Evolutionary conservation across 2,113 vertebrate species (phyloP).

Genomic region (Galeopterus variegatus): DNA sequence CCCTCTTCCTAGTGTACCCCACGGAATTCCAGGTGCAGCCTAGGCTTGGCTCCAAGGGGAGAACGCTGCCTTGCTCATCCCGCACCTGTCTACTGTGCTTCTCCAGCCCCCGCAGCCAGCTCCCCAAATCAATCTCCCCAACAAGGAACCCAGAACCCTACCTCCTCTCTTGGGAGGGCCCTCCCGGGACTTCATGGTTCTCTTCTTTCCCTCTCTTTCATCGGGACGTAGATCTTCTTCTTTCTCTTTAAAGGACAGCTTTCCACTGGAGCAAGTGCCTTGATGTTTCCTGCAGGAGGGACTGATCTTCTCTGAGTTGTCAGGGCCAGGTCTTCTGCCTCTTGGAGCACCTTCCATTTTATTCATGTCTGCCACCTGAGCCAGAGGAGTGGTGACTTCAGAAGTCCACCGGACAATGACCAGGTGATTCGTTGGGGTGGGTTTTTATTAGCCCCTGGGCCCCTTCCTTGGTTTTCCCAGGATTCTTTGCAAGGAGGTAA

Average conservation of each 20-base stretch:
- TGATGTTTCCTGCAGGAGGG: background rate
- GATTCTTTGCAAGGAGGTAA: background rate
- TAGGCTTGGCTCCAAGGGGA: background rate
- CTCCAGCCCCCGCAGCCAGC: rapidly evolving
- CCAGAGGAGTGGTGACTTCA: background rate
- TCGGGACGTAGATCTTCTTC: rapidly evolving
- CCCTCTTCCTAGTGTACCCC: background rate
- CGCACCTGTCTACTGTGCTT: rapidly evolving
- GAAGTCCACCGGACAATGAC: background rate
- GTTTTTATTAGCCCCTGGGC: background rate
- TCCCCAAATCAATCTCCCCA: rapidly evolving
- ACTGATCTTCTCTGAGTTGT: background rate
- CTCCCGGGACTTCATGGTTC: rapidly evolving
- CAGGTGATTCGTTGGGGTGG: background rate
- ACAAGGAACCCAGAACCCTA: background rate
- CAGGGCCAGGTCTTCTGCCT: background rate
- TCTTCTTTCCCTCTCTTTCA: background rate
- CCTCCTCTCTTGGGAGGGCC: background rate
- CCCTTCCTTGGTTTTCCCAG: background rate
- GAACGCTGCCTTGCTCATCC: background rate
- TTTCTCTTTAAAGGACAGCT: background rate
- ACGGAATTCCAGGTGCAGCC: background rate
- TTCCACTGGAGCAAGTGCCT: background rate
- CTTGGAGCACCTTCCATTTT: background rate
- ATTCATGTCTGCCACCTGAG: background rate